A percentile compares a stretch with the other conserved stretches of the same genome.
Evolutionary conservation across 2,888 invertebrate species (phyloP).

Genomic region (Epirrita christyi): DNA sequence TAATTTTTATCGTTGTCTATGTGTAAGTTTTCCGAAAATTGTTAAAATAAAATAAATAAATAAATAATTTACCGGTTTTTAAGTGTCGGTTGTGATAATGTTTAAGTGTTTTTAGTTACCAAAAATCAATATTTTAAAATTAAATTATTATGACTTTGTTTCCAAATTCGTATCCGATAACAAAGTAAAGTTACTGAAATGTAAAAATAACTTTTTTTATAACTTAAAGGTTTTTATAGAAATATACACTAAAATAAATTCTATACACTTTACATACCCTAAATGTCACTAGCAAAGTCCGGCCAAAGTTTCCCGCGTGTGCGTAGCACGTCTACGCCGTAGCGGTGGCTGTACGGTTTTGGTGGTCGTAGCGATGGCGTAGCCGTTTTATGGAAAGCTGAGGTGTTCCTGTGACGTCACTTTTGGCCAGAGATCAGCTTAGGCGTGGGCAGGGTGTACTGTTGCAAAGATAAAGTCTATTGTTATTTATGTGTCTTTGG

Average conservation of each 20-base stretch:
- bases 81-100: too few species aligned
- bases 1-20: too few species aligned
- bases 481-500: slow-evolving; percentile 29
- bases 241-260: not conserved
- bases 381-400: slow-evolving; percentile 61
- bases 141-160: not conserved
- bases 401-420: slow-evolving; percentile 67
- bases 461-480: slow-evolving; percentile 48
- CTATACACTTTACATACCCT: slow-evolving; percentile 28
- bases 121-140: too few species aligned
- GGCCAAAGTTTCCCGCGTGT: slow-evolving; percentile 48
- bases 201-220: not conserved
- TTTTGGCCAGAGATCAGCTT: slow-evolving; percentile 59
- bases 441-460: slow-evolving; percentile 63
- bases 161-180: not conserved
- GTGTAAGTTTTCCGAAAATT: too few species aligned
- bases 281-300: slow-evolving; percentile 25
- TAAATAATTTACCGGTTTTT: too few species aligned
- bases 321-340: slow-evolving; percentile 76
- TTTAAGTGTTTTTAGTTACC: too few species aligned
- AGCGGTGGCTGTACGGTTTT: slow-evolving; percentile 67
- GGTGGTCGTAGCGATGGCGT: slow-evolving; percentile 59
- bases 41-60: too few species aligned
- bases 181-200: not conserved
- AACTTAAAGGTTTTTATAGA: not conserved